Evolutionary conservation across 2,113 vertebrate genomes (phyloP).

Genomic region (Oncorhynchus gorbuscha): DNA sequence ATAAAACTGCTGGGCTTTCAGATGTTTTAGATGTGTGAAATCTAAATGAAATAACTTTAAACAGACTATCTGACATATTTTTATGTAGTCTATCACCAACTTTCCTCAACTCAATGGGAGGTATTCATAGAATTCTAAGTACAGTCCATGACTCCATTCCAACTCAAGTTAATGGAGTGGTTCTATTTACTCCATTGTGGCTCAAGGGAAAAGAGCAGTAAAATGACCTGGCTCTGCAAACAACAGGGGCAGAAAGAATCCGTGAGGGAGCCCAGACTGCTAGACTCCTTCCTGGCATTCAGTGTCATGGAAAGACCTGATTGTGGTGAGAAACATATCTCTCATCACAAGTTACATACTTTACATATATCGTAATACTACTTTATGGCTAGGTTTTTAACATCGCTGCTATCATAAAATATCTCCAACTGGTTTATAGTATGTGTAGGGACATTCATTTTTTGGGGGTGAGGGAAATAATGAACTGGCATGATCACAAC

Average conservation of each 20-base stretch:
- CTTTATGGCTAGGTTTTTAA: background rate
- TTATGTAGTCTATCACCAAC: background rate
- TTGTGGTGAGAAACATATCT: background rate
- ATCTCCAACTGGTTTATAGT: background rate
- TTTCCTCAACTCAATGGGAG: background rate
- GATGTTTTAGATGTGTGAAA: background rate
- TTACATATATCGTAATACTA: background rate
- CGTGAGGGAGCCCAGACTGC: conserved; percentile 20
- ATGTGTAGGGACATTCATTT: background rate
- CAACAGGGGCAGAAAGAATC: background rate
- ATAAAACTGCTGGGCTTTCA: background rate
- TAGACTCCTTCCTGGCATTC: conserved; percentile 42
- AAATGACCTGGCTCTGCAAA: background rate
- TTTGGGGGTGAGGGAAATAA: too few relatives aligned
- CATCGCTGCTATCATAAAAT: background rate
- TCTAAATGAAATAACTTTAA: background rate
- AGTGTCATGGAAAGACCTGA: conserved; percentile 17
- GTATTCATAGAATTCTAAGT: background rate
- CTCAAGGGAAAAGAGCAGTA: background rate
- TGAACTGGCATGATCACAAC: background rate
- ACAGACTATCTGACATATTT: background rate
- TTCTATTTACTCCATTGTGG: background rate
- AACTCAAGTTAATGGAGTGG: background rate
- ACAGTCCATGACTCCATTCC: background rate
- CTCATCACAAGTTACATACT: background rate